Conservation (phyloP, 2,113 vertebrate genomes). For the Onychostruthus taczanowskii region DNA sequence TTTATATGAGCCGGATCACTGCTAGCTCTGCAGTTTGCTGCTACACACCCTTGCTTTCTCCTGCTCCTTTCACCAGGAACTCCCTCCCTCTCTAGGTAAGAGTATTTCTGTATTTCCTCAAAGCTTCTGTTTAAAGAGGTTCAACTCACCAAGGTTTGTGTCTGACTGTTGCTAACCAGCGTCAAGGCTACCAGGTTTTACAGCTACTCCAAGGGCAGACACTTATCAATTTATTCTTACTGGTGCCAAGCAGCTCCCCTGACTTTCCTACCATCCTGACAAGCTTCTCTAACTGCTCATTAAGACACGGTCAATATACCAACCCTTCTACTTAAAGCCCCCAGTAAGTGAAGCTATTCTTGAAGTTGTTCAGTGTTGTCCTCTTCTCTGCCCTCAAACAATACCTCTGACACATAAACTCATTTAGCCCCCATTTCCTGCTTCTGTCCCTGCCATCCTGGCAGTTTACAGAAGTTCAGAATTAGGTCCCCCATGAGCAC, state of each 20-base stretch:
- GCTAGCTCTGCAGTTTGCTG: not conserved
- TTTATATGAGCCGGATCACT: not conserved
- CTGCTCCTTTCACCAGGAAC: not conserved
- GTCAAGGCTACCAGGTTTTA: not conserved
- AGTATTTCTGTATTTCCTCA: not conserved
- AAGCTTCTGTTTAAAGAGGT: not conserved
- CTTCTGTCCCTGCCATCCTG: not conserved
- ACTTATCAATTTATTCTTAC: not conserved
- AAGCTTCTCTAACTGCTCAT: not conserved
- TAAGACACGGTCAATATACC: not conserved
- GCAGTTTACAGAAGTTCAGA: not conserved
- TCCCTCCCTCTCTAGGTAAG: not conserved
- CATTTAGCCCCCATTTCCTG: not conserved
- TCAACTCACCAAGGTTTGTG: not conserved
- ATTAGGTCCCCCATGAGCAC: not conserved
- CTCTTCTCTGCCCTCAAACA: not conserved
- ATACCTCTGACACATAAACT: not conserved
- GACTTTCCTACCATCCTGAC: not conserved
- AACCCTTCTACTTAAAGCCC: not conserved
- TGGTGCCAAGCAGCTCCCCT: not conserved
- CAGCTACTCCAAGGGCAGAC: not conserved
- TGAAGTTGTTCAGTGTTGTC: not conserved
- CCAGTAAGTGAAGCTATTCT: not conserved
- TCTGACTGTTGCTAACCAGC: not conserved
- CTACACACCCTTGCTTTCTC: not conserved